Evolutionary conservation across 2,888 invertebrate genomes (phyloP).

Genomic region (Pseudococcus longispinus): DNA sequence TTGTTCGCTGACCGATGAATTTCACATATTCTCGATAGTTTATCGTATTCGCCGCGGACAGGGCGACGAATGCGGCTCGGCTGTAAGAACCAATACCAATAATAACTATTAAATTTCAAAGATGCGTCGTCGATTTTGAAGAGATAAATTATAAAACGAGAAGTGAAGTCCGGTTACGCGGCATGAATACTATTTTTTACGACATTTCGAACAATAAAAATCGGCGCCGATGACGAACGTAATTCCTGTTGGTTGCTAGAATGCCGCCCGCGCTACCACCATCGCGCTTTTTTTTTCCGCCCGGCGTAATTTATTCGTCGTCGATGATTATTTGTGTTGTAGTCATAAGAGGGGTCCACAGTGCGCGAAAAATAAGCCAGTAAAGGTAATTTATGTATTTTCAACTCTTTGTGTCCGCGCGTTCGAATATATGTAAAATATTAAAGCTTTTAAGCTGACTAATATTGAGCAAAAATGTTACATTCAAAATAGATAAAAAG

Average conservation of each 20-base stretch:
- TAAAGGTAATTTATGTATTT: constrained; percentile 40
- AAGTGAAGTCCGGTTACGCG: neutral
- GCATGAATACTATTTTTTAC: constrained; percentile 14
- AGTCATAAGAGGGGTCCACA: neutral
- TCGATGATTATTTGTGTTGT: neutral
- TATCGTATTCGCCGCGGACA: neutral
- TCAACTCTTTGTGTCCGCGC: constrained; percentile 13
- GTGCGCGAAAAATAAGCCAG: constrained; percentile 38
- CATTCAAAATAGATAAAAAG: constrained; percentile 39
- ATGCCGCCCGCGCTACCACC: neutral
- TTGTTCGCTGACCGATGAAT: neutral
- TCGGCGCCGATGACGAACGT: constrained; percentile 31
- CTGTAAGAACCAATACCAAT: neutral
- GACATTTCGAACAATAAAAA: constrained; percentile 41
- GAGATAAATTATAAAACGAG: neutral
- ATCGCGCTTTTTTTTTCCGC: neutral
- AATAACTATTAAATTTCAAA: neutral
- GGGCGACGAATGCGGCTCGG: neutral
- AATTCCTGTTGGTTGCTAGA: neutral
- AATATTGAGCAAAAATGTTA: constrained; percentile 39
- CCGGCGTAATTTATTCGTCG: neutral
- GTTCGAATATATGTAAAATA: constrained; percentile 26
- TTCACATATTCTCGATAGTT: neutral
- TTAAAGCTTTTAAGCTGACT: constrained; percentile 44
- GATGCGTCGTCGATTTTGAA: neutral